phyloP scores from a whole-genome alignment of 2,888 invertebrate genomes.

The Noctua janthe region DNA sequence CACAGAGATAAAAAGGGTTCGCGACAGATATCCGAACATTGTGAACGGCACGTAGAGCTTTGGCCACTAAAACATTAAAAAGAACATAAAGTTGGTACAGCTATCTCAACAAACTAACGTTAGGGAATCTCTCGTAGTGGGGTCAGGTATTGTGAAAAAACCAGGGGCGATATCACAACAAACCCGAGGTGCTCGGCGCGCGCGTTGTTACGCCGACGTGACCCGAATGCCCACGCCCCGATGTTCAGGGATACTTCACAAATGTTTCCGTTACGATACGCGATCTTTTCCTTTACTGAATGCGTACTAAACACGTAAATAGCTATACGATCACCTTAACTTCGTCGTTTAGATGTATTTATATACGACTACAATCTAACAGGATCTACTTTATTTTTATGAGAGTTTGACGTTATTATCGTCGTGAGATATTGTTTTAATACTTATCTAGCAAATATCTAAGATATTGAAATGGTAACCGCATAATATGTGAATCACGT shows the following conservation, averaged over 20 bases:
- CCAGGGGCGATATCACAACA: slow-evolving; percentile 88
- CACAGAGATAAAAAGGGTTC: slow-evolving; percentile 65
- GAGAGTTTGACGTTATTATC: slow-evolving; percentile 43
- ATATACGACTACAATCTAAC: slow-evolving; percentile 68
- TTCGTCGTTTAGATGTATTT: slow-evolving; percentile 78
- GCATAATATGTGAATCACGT: slow-evolving; percentile 36
- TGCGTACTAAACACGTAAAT: slow-evolving; percentile 85
- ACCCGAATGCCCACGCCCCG: slow-evolving; percentile 83
- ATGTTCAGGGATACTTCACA: slow-evolving; percentile 86
- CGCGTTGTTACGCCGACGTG: slow-evolving; percentile 87
- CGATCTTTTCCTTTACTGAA: slow-evolving; percentile 85
- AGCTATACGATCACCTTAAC: slow-evolving; percentile 83
- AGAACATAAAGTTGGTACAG: slow-evolving; percentile 79
- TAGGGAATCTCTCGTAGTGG: slow-evolving; percentile 83
- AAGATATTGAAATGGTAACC: slow-evolving; percentile 22
- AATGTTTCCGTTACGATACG: slow-evolving; percentile 88
- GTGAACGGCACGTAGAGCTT: slow-evolving; percentile 72
- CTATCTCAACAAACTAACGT: slow-evolving; percentile 79
- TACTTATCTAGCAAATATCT: slow-evolving; percentile 2
- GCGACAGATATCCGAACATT: slow-evolving; percentile 62
- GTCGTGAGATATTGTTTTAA: slow-evolving; percentile 36
- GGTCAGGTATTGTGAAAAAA: slow-evolving; percentile 89
- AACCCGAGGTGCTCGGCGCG: slow-evolving; percentile 86
- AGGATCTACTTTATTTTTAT: slow-evolving; percentile 67
- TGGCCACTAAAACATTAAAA: slow-evolving; percentile 77